These are phyloP conservation scores for Bombylius major DNA, from an alignment of 2,888 invertebrate genomes.

Conservation along the genomic window DNA sequence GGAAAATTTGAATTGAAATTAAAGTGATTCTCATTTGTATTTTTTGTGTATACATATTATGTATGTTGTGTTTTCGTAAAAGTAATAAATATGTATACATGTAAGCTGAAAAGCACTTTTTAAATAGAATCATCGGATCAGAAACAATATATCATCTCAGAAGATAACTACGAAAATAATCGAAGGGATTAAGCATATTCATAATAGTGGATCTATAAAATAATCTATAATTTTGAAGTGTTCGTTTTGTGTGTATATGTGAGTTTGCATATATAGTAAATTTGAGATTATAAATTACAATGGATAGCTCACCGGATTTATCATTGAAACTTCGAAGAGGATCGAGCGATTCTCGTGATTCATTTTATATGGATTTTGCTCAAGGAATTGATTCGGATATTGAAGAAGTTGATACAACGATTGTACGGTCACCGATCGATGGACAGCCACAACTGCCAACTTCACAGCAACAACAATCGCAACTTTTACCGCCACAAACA, in stretches of 20 bases:
- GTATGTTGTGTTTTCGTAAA: not conserved
- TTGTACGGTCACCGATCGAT: constrained; percentile 31
- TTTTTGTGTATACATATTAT: not conserved
- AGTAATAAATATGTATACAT: too few relatives aligned
- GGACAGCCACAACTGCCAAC: constrained; percentile 17
- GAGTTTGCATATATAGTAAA: too few relatives aligned
- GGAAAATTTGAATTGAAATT: not conserved
- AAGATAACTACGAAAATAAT: too few relatives aligned
- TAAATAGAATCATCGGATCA: not conserved
- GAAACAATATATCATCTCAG: not conserved
- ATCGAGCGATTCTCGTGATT: constrained; percentile 76
- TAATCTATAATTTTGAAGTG: too few relatives aligned
- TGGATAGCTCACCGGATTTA: constrained; percentile 75
- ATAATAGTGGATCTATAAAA: too few relatives aligned
- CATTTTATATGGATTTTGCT: constrained; percentile 83
- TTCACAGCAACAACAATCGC: constrained; percentile 6
- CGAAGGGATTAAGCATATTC: too few relatives aligned
- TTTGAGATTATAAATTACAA: constrained; percentile 8
- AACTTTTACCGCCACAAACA: constrained; percentile 26
- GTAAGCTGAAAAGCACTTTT: too few relatives aligned
- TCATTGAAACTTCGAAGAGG: constrained; percentile 74
- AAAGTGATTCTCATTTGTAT: not conserved
- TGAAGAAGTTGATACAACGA: constrained; percentile 64
- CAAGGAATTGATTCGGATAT: constrained; percentile 84
- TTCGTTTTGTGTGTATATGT: too few relatives aligned